Evolutionary conservation across 2,888 invertebrate genomes (phyloP).

Genomic region (Apoda limacodes): DNA sequence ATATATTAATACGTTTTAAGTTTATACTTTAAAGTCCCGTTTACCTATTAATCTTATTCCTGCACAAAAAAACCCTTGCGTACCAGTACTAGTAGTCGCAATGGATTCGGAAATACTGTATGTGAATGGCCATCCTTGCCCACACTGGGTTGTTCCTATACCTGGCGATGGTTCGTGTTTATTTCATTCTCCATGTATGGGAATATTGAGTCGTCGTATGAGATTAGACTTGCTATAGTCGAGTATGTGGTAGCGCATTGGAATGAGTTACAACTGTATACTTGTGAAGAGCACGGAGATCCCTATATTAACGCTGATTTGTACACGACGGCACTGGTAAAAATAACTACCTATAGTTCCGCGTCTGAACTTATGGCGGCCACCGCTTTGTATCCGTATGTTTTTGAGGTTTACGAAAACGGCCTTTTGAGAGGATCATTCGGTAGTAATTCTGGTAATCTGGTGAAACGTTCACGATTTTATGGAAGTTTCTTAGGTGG

Average conservation of each 20-base stretch:
- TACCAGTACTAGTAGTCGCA: background rate
- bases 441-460: conserved; percentile 8
- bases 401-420: conserved; percentile 18
- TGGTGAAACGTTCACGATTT: conserved; percentile 16
- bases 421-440: conserved; percentile 14
- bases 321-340: conserved; percentile 16
- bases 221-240: conserved; percentile 13
- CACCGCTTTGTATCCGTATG: conserved; percentile 14
- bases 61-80: background rate
- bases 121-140: conserved; percentile 11
- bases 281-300: conserved; percentile 17
- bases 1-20: background rate
- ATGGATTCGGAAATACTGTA: conserved; percentile 12
- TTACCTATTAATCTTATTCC: background rate
- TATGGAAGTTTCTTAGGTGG: conserved; percentile 10
- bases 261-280: conserved; percentile 17
- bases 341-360: conserved; percentile 16
- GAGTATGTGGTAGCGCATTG: conserved; percentile 17
- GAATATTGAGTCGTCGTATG: conserved; percentile 14
- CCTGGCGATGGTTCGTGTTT: conserved; percentile 19
- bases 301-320: conserved; percentile 16
- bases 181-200: conserved; percentile 15
- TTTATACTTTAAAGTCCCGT: background rate
- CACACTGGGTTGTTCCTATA: conserved; percentile 15
- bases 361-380: conserved; percentile 17